A percentile compares a stretch with the other conserved stretches of the same genome.
These are phyloP conservation scores for Aphidius colemani DNA, from an alignment of 2,888 invertebrate genomes.

Conservation along the genomic window DNA sequence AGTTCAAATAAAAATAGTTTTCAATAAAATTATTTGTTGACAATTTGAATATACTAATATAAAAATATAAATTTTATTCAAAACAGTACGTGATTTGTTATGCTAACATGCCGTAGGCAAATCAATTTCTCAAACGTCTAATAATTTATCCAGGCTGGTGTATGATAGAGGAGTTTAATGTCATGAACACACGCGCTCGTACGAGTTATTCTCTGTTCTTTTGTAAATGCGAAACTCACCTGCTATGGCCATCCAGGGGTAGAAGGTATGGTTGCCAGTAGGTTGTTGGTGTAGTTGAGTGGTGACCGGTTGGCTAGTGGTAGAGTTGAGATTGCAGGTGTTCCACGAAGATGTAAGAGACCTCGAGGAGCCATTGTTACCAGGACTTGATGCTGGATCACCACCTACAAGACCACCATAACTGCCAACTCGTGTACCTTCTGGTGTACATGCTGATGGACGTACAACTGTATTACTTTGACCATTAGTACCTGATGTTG, in stretches of 20 bases:
- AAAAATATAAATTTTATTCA: background rate
- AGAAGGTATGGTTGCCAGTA: constrained; percentile 90
- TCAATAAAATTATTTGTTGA: no score
- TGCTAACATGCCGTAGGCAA: constrained; percentile 27
- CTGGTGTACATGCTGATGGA: constrained; percentile 89
- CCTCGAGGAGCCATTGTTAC: constrained; percentile 65
- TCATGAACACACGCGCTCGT: constrained; percentile 11
- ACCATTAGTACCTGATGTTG: constrained; percentile 71
- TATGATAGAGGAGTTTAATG: constrained; percentile 47
- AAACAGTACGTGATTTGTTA: background rate
- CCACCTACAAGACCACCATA: constrained; percentile 79
- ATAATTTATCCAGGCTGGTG: constrained; percentile 49
- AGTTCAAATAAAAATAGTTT: no score
- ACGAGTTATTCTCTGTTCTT: no score
- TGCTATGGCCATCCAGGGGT: constrained; percentile 99
- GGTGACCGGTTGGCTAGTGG: constrained; percentile 76
- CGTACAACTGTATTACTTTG: constrained; percentile 68
- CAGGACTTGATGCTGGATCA: constrained; percentile 77
- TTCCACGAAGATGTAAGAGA: constrained; percentile 82
- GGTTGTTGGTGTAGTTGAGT: constrained; percentile 87
- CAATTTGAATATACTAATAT: no score
- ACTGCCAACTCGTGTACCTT: constrained; percentile 75
- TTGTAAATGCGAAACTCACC: constrained; percentile 68
- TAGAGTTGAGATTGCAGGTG: constrained; percentile 83
- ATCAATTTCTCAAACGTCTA: constrained; percentile 35